These are phyloP conservation scores for Malurus splendens DNA, from an alignment of 2,797 vertebrate species.

Conservation along the genomic window DNA sequence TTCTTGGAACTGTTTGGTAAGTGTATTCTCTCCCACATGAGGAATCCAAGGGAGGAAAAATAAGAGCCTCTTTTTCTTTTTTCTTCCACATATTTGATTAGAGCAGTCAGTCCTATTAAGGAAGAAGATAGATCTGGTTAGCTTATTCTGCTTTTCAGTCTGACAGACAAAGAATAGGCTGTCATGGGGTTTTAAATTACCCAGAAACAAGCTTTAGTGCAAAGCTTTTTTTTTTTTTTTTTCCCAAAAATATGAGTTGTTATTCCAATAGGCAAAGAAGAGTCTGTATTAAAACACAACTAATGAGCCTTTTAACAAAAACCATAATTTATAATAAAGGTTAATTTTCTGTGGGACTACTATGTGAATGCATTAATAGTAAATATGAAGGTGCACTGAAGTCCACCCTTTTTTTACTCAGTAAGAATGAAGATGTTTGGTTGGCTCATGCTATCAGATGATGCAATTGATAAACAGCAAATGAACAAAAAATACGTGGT, in stretches of 20 bases:
- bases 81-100: slow-evolving; percentile 29
- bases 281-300: slow-evolving; percentile 44
- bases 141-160: slow-evolving; percentile 36
- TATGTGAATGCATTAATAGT: background rate
- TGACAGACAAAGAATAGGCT: slow-evolving; percentile 35
- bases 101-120: slow-evolving; percentile 2
- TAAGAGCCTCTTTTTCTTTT: background rate
- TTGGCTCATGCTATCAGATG: background rate
- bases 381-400: background rate
- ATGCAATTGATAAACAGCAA: background rate
- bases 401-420: background rate
- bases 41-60: background rate
- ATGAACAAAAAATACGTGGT: background rate
- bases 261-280: slow-evolving; percentile 5
- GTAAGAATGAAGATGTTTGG: background rate
- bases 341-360: background rate
- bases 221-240: background rate
- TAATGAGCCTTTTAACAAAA: slow-evolving; percentile 28
- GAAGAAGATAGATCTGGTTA: slow-evolving; percentile 25
- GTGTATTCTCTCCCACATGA: background rate
- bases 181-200: slow-evolving; percentile 40
- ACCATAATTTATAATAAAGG: background rate
- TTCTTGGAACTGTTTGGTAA: background rate
- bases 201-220: background rate
- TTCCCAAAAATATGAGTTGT: background rate